Evolutionary conservation across 2,888 invertebrate genomes (phyloP), one percentile per base, ranked within the genome.

Genomic region (Dendrolimus pini): DNA sequence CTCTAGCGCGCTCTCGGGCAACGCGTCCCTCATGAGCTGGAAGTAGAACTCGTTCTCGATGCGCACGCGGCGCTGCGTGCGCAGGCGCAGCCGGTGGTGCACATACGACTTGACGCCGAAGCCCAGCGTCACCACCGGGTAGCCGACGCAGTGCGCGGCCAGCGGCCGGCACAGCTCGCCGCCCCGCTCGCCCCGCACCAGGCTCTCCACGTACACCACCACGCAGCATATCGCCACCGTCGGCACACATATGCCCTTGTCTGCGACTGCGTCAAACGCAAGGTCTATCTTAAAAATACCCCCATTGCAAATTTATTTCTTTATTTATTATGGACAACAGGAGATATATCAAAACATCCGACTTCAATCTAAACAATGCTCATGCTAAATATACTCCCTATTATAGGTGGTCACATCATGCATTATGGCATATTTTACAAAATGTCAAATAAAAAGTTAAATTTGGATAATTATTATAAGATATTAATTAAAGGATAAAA

Each of bases 21-120:
- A 88, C 70, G 98, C 98, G 86, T 98, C 96, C 75, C 96, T 94
- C 91, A 98, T 92, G 71, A 98, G 92, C 87, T 97, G 96, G 92
- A 96, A 94, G 85, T 98, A 98, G 91, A 98, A 97, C 87, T 97
- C 96, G 90, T 98, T 98, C 89, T 97, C 97, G 86, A 96, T 96
- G 65, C 97, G 95, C 70, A 99, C 98, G 82, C 97, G 97, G 75
- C 95, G 94, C 89, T 98, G 98, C 80, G 96, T 95, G 67, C 97
- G 93, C 93, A 96, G 93, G 79, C 97, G 93, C 93, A 98, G 95
- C 88, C 97, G 94, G 85, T 96, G 96, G 69, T 96, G 96, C 65
- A 98, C 94, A 80, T 97, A 97, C 80, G 96, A 96, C 93, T 98
- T 98, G 77, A 98, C 96, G 74, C 97, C 97, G 91, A 98, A 98